Conservation (phyloP, 2,888 invertebrate species). For the Caenorhabditis panamensis region DNA sequence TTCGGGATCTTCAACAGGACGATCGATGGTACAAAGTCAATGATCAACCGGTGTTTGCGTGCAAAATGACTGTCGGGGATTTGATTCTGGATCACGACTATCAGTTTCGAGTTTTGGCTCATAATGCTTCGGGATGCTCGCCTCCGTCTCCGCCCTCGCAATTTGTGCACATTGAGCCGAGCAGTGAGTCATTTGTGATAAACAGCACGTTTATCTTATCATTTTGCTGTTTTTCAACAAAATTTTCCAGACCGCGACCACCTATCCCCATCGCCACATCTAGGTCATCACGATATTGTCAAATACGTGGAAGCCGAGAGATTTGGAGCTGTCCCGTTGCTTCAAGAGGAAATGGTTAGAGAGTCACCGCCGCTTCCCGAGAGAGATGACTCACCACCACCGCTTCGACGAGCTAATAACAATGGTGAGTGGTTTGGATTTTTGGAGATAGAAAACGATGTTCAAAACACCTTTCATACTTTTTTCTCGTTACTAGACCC, state of each 20-base stretch:
- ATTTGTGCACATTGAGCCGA: constrained; percentile 75
- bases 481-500: no score
- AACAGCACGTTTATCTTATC: not conserved
- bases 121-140: constrained; percentile 80
- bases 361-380: constrained; percentile 81
- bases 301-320: constrained; percentile 78
- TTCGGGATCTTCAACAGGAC: constrained; percentile 80
- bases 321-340: constrained; percentile 74
- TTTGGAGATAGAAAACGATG: no score
- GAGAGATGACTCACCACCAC: constrained; percentile 80
- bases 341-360: constrained; percentile 80
- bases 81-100: constrained; percentile 79
- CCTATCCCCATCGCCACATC: no score
- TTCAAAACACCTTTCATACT: no score
- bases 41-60: constrained; percentile 78
- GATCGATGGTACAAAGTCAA: constrained; percentile 80
- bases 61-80: constrained; percentile 81
- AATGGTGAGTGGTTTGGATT: constrained; percentile 64
- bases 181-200: constrained; percentile 36
- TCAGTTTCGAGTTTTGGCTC: constrained; percentile 80
- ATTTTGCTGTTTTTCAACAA: not conserved
- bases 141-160: constrained; percentile 78
- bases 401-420: constrained; percentile 69
- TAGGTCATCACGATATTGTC: constrained; percentile 40
- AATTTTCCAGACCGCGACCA: constrained; percentile 37